These are phyloP conservation scores for Poecile atricapillus DNA, from an alignment of 2,113 vertebrate genomes.

Conservation along the genomic window DNA sequence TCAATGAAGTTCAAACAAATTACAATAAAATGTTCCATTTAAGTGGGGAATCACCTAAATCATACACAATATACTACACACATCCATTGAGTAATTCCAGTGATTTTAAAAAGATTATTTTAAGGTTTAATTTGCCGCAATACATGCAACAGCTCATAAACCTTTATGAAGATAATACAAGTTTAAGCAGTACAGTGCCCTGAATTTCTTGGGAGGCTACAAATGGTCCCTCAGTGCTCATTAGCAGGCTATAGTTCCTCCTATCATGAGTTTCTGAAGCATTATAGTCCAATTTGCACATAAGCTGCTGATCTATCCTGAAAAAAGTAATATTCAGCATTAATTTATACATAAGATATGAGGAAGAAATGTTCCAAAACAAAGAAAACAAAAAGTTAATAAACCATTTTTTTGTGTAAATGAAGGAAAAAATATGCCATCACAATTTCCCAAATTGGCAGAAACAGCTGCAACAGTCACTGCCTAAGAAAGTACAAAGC, in stretches of 20 bases:
- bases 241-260: neutral
- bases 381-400: neutral
- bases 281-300: neutral
- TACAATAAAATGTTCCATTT: neutral
- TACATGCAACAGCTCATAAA: neutral
- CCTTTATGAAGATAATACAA: slow-evolving; percentile 2
- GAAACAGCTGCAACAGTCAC: neutral
- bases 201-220: neutral
- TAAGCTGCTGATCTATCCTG: neutral
- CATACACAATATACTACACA: neutral
- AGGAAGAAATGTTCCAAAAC: neutral
- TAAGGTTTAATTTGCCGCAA: neutral
- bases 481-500: neutral
- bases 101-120: neutral
- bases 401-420: neutral
- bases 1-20: neutral
- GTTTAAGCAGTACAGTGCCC: neutral
- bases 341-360: neutral
- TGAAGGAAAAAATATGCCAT: neutral
- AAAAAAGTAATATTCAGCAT: neutral
- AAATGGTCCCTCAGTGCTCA: neutral
- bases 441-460: neutral
- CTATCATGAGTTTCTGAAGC: neutral
- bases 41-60: neutral
- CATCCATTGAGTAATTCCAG: neutral